Conservation (phyloP, 2,113 vertebrate genomes). For the Oreochromis aureus region DNA sequence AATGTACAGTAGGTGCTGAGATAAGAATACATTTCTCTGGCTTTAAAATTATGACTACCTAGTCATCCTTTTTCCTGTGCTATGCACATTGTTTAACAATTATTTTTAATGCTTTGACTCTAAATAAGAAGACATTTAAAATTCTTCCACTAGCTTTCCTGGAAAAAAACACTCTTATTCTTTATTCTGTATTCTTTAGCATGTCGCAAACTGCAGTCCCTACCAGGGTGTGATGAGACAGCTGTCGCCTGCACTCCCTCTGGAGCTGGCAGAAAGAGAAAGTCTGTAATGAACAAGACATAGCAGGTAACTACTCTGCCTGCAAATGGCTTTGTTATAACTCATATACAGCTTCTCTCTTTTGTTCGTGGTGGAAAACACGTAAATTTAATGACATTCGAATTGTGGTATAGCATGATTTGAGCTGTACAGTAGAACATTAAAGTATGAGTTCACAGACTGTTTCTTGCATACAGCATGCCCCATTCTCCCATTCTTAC, state of each 20-base stretch:
- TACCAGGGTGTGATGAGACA: not conserved
- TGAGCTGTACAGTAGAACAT: not conserved
- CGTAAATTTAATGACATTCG: not conserved
- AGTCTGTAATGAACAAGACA: not conserved
- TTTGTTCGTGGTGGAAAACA: not conserved
- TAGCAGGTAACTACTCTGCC: not conserved
- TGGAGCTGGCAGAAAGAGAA: not conserved
- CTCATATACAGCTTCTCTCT: not conserved
- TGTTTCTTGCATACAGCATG: not conserved
- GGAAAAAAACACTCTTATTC: not conserved
- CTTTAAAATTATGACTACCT: not conserved
- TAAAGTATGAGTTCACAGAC: not conserved
- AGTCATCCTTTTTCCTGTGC: not conserved
- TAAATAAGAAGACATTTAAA: not conserved
- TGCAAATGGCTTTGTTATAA: not conserved
- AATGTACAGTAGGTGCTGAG: not conserved
- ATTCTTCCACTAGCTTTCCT: not conserved
- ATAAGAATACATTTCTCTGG: not conserved
- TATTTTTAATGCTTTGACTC: not conserved
- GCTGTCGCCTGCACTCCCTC: not conserved
- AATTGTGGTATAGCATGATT: not conserved
- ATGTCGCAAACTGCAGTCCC: not conserved
- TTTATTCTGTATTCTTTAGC: not conserved
- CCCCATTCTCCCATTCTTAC: not conserved
- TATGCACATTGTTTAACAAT: not conserved